Evolutionary conservation across 1,140 invertebrate genomes (phyloP), one percentile per base, ranked within the genome.

Genomic region (Ditylenchus dipsaci): DNA sequence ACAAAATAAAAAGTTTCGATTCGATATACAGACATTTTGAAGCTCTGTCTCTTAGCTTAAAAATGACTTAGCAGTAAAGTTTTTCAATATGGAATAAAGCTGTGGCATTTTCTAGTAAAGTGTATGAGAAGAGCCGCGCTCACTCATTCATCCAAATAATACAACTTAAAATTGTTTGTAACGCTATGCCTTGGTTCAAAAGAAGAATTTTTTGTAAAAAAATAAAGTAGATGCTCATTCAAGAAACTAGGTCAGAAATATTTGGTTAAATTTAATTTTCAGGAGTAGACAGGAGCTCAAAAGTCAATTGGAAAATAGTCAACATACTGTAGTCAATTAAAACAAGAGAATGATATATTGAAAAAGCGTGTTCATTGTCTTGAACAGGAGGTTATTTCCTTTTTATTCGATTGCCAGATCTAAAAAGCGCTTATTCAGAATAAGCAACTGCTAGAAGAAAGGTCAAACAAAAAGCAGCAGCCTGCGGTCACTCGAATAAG

Each of bases 261-360:
- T 19, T 27, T 19, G 21, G n/a, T 62, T 19, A 65, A 49, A 19
- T 1, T 1, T 23, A 7, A 17, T 65, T 64, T 67, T 1, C 19
- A 67, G 66, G 66, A 68, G 64, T 63, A 53, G 15, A 63, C n/a
- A 68, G 19, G 64, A 30, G 19, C 33, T 68, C 29, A 43, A 69
- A 45, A 29, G 13, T 13, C 60, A 30, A 19, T 33, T 68, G 42
- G 29, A 69, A 21, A 30, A 15, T 9, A 56, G 60, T 21, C 19
- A 33, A 30, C 29, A 68, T 1, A 56, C 19, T 47, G 63, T 23
- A 49, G 21, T 21, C 27, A 42, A 45, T 58, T 68, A 13, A 19
- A 17, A 43, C 13, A 49, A 19, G 21, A 26, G 7, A 68, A 68
- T 30, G 61, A 68, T 13, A 67, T 33, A 21, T 30, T 68, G n/a